Conservation (phyloP, 2,113 vertebrate species). For the Saccopteryx leptura region DNA sequence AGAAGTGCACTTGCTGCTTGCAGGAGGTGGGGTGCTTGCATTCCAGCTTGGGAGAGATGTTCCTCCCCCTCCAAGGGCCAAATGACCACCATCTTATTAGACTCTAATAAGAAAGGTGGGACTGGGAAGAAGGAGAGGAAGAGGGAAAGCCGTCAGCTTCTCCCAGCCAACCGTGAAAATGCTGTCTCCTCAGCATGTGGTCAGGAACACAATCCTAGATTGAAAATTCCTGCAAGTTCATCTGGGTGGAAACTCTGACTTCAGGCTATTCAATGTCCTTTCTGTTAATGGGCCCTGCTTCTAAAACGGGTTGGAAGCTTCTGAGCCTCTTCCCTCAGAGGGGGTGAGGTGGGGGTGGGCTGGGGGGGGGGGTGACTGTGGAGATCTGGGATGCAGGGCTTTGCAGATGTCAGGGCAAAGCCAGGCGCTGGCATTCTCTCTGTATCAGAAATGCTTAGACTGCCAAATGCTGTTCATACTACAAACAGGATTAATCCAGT, state of each 20-base stretch:
- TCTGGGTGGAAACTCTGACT: neutral
- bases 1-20: neutral
- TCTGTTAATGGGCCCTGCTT: neutral
- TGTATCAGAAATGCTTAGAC: neutral
- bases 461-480: neutral
- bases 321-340: neutral
- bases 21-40: neutral
- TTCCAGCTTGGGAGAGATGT: neutral
- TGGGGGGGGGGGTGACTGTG: accelerated
- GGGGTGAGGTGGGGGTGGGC: too few relatives aligned
- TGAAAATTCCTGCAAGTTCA: neutral
- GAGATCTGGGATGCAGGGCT: neutral
- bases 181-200: neutral
- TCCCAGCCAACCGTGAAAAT: neutral
- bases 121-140: neutral
- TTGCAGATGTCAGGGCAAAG: neutral
- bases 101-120: neutral
- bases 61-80: neutral
- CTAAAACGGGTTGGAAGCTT: neutral
- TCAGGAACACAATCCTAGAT: neutral
- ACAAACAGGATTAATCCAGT: neutral
- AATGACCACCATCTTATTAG: neutral
- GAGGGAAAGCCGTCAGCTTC: neutral
- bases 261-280: neutral
- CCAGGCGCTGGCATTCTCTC: neutral